Evolutionary conservation across 2,888 invertebrate genomes (phyloP), one percentile per base, ranked within the genome.

Genomic region (Ophioninae sp.): DNA sequence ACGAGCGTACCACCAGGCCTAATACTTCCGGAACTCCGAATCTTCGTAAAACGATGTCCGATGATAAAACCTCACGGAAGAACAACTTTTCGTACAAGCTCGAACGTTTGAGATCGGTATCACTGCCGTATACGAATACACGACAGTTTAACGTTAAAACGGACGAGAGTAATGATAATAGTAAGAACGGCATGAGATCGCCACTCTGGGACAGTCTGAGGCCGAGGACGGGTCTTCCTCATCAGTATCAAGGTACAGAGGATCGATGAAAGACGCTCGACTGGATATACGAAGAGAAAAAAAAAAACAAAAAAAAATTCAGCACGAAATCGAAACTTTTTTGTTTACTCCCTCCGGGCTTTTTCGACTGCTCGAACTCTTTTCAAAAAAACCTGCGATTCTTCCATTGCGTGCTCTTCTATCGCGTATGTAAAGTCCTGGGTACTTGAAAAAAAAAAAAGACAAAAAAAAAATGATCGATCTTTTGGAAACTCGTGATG

Each of bases 171-270:
- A 51, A 5, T 5, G 51, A 51, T 30, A 89, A 91, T 51, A 88
- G 65, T 76, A 76, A 86, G 87, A 90, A 91, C 82, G 86, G 88
- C 85, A 86, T 90, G 85, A 86, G 86, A 72, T 87, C 90, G 80
- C 86, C 89, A 68, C 88, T 91, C 65, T 92, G 91, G 91, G 90
- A 91, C 89, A 91, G 89, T 88, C 87, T 91, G 76, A 90, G 90
- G 83, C 87, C 90, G 71, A 90, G 91, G 88, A 90, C 88, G 85
- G 91, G 90, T 86, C 88, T 91, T 81, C 89, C 90, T 82, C 91
- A 91, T 88, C 91, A 91, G 89, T 91, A 91, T 90, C 91, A 91
- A 91, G 92, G 92, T 91, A 91, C 90, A 89, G 90, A 91, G 88
- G 91, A 90, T 79, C 88, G 87, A 80, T 91, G 88, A 91, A 90